Evolutionary conservation across 2,113 vertebrate genomes (phyloP), one percentile per base, ranked within the genome.

Genomic region (Carlito syrichta): DNA sequence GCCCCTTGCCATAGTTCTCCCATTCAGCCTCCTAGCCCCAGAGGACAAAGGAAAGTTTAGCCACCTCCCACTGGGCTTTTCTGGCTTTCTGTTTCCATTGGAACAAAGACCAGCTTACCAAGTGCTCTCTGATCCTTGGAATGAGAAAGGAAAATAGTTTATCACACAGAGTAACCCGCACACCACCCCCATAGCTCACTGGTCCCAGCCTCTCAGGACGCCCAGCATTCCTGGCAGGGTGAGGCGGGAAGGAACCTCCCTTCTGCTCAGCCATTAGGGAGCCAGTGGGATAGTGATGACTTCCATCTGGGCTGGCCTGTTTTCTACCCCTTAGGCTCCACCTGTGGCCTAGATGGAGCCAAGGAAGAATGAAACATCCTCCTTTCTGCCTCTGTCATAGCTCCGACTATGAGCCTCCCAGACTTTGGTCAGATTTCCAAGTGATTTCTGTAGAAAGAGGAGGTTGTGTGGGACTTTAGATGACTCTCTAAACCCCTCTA

Each of bases 41-140:
- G 56, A 96, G 45, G 79, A 96, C 86, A 96, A 97, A 97, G 73
- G 74, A 97, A 95, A 95, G 56, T 93, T 88, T 96, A 79, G 58
- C 43, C 69, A 89, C 78, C 60, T 30, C 96, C 86, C 32, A 91
- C 66, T 63, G 43, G 48, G 73, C 30, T 96, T 95, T 94, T 91
- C 95, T 96, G 54, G 71, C 89, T 97, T 98, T 98, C 95, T 97
- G 69, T 97, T 97, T 96, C 95, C 79, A 93, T 19, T 97, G 89
- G 74, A 98, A 97, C 85, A 96, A 98, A 97, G 82, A 88, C 45
- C 60, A 95, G 86, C 81, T 97, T 91, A 85, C 71, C 22, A 88
- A 95, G 89, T 95, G 83, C 73, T 95, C 86, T 91, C 90, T 76
- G 92, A 93, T 95, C 96, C 94, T 96, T 90, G 76, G 89, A 97